Percentiles rank a stretch among this genome's conserved stretches.
Evolutionary conservation across 2,113 vertebrate species (phyloP).

Genomic region (Aramus guarauna): DNA sequence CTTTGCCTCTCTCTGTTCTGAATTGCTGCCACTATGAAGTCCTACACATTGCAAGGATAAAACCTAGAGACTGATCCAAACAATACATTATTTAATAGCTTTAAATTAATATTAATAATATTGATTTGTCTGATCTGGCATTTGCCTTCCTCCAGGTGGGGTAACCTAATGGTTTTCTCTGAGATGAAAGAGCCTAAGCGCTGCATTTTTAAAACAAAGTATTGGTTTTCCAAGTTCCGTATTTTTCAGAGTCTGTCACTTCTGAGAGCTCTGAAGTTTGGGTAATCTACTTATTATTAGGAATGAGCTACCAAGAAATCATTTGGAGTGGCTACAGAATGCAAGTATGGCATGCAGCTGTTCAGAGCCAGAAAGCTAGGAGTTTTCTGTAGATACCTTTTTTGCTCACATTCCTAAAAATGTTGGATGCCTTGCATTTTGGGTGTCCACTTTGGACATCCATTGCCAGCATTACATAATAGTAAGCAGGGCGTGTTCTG

Average conservation of each 20-base stretch:
- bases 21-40: neutral
- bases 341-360: neutral
- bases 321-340: neutral
- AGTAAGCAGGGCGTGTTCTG: neutral
- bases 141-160: neutral
- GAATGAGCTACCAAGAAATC: neutral
- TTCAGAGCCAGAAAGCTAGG: neutral
- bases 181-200: neutral
- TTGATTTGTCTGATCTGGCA: neutral
- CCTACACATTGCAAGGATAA: neutral
- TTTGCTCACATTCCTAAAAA: neutral
- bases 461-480: accelerated
- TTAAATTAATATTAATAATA: slow-evolving; percentile 23
- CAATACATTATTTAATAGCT: neutral
- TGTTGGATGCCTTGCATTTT: neutral
- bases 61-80: neutral
- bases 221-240: neutral
- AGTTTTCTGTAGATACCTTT: neutral
- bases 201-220: neutral
- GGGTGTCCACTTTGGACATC: neutral
- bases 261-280: neutral
- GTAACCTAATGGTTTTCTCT: neutral
- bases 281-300: neutral
- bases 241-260: neutral
- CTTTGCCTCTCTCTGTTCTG: neutral